phyloP scores from a whole-genome alignment of 2,797 vertebrate species.

The Trachurus trachurus region DNA sequence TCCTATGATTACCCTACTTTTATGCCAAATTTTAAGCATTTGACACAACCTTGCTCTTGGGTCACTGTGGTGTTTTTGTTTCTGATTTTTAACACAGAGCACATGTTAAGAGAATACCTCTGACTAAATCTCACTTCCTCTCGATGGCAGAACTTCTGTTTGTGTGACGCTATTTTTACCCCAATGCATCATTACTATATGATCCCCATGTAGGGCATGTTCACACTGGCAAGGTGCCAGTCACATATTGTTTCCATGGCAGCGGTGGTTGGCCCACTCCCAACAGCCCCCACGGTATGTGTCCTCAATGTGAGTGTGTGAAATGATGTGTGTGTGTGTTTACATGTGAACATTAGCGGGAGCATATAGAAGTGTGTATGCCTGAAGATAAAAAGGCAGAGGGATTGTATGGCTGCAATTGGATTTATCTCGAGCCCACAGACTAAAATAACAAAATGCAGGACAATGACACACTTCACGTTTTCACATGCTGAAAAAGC shows the following conservation, averaged over 20 bases:
- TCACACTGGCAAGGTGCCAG: slow-evolving; percentile 56
- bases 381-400: slow-evolving; percentile 58
- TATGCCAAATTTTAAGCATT: background rate
- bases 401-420: slow-evolving; percentile 54
- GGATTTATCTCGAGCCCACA: slow-evolving; percentile 47
- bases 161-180: slow-evolving; percentile 34
- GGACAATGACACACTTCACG: slow-evolving; percentile 8
- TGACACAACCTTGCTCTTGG: background rate
- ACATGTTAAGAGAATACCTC: background rate
- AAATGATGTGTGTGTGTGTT: slow-evolving; percentile 46
- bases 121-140: background rate
- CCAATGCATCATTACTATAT: slow-evolving; percentile 40
- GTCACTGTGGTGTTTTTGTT: background rate
- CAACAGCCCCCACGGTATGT: slow-evolving; percentile 53
- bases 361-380: slow-evolving; percentile 12
- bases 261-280: slow-evolving; percentile 59
- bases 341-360: slow-evolving; percentile 39
- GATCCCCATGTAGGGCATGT: slow-evolving; percentile 40
- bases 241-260: slow-evolving; percentile 73
- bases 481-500: background rate
- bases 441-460: slow-evolving; percentile 29
- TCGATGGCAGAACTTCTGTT: background rate
- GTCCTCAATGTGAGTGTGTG: slow-evolving; percentile 37
- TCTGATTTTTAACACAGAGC: background rate
- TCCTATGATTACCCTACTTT: background rate